Evolutionary conservation across 2,113 vertebrate species (phyloP).

Genomic region (Paradisaea rubra): DNA sequence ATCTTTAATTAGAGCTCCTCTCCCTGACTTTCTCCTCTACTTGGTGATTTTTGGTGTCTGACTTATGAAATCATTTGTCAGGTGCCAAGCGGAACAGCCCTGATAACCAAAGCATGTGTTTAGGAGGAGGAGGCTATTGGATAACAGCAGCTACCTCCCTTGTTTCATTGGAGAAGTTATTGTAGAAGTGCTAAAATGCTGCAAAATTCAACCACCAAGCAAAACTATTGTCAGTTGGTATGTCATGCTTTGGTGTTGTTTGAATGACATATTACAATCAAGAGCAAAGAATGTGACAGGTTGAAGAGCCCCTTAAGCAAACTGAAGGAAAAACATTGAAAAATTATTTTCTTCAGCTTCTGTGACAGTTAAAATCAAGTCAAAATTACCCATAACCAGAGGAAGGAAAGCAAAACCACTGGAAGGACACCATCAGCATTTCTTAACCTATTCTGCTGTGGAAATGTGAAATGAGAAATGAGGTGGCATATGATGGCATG

Average conservation of each 20-base stretch:
- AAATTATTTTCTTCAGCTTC: background rate
- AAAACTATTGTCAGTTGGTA: background rate
- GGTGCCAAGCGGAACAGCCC: background rate
- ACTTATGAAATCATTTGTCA: background rate
- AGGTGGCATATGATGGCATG: background rate
- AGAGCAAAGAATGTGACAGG: background rate
- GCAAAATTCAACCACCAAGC: background rate
- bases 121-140: rapidly evolving
- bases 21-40: background rate
- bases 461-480: background rate
- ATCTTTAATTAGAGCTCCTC: background rate
- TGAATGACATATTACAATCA: background rate
- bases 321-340: background rate
- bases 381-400: background rate
- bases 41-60: background rate
- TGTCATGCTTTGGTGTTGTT: background rate
- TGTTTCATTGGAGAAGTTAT: background rate
- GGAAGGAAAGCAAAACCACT: background rate
- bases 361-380: background rate
- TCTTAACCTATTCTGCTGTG: background rate
- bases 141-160: background rate
- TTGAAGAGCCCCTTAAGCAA: background rate
- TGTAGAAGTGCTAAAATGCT: background rate
- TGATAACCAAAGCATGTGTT: background rate
- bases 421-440: background rate